Base-by-base conservation (phyloP, 2,888 invertebrate species). In the Trissolcus japonicus region DNA sequence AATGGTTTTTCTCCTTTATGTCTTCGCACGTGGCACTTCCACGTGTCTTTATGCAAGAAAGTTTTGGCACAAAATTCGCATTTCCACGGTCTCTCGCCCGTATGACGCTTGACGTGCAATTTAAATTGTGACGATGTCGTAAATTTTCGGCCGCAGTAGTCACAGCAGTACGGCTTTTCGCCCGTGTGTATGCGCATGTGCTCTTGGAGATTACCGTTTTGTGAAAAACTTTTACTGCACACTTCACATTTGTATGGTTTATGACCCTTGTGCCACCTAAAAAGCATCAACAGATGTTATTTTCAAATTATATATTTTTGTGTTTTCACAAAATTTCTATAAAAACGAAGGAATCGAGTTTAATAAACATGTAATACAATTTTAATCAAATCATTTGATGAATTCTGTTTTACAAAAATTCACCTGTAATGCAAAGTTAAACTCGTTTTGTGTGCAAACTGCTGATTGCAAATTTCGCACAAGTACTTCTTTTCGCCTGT, bases 161-260 rank as follows among this genome's bases (percentile, higher is more conserved):
- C 89, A 86, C 95, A 96, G 78, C 90, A 90, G 88, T 92, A 95
- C 0, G 95, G 96, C 83, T 94, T 94, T 86, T 94, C 95, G 0
- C 95, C 94, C 0, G 92, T 95, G 88, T 95, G 95, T 81, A 94
- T 94, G 67, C 95, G 91, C 87, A 92, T 91, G 89, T 95, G 95
- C 82, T 95, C 95, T 48, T 92, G 92, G 68, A 95, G 90, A 90
- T 95, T 95, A 67, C 95, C 94, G 84, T 93, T 94, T 88, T 95
- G 95, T 0, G 93, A 93, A 89, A 95, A 95, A 59, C 91, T 90
- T 87, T 95, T 95, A 66, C 92, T 90, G 87, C 95, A 95, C 14
- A 92, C 91, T 62, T 91, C 89, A 84, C 95, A 94, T 57, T 91
- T 89, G 87, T 90, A 94, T 0, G 94, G 94, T 82, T 94, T 94